phyloP scores from a whole-genome alignment of 2,888 invertebrate genomes.

The Cephalotes varians region DNA sequence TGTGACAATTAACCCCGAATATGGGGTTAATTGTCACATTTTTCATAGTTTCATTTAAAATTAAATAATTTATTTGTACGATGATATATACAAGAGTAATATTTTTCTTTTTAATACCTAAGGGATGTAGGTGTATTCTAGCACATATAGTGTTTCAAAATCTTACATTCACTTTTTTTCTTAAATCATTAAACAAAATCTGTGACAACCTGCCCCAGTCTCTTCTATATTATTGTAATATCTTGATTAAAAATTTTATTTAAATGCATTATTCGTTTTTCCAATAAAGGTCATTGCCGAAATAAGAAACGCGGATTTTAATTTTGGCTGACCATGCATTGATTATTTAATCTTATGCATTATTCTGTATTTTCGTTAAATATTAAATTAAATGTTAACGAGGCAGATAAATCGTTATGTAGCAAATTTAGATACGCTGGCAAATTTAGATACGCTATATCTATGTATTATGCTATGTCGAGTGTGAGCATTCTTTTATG shows the following conservation, averaged over 20 bases:
- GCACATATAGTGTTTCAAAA: too few species aligned
- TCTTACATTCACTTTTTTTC: too few species aligned
- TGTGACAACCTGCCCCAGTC: too few species aligned
- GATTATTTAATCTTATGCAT: neutral
- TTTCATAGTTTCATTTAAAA: too few species aligned
- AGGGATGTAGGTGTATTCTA: too few species aligned
- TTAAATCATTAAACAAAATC: too few species aligned
- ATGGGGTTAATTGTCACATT: too few species aligned
- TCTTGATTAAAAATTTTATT: neutral
- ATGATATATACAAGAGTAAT: too few species aligned
- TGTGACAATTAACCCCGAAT: too few species aligned
- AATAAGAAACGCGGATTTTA: neutral
- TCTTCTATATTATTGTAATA: neutral
- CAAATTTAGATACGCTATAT: too few species aligned
- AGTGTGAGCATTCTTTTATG: neutral
- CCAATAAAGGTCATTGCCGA: neutral
- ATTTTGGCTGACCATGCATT: neutral
- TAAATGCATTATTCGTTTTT: neutral
- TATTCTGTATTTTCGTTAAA: neutral
- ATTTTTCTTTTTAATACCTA: too few species aligned
- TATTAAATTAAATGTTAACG: neutral
- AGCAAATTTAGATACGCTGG: neutral
- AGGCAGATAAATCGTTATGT: neutral
- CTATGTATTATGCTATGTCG: neutral
- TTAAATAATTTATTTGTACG: too few species aligned